These are phyloP conservation scores for Entelurus aequoreus DNA, from an alignment of 2,113 vertebrate species.

Conservation along the genomic window DNA sequence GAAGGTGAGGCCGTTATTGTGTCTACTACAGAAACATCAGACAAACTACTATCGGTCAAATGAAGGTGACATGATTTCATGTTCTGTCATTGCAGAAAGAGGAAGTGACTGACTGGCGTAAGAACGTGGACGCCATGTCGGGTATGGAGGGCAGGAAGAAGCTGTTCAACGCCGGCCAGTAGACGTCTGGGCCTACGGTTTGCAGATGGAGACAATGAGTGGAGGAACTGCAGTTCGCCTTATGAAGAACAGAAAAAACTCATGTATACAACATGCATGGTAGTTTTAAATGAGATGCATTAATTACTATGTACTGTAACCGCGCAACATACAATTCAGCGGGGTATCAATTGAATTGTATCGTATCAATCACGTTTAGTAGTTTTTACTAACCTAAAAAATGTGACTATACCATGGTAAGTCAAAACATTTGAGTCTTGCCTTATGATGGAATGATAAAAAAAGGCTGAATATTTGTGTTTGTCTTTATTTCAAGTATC, in stretches of 20 bases:
- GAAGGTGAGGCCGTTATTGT: constrained; percentile 51
- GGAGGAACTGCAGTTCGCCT: constrained; percentile 14
- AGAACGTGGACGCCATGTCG: constrained; percentile 77
- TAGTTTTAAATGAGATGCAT: constrained; percentile 13
- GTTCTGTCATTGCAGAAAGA: constrained; percentile 50
- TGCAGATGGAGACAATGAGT: constrained; percentile 6
- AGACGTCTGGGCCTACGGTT: constrained; percentile 10
- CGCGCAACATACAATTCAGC: constrained; percentile 13
- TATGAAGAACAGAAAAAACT: background rate
- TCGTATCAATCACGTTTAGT: background rate
- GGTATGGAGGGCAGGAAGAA: constrained; percentile 79
- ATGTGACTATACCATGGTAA: no score
- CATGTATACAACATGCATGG: background rate
- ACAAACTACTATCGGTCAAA: background rate
- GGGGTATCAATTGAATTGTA: constrained; percentile 22
- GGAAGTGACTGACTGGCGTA: constrained; percentile 76
- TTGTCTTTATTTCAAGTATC: no score
- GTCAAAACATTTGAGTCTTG: no score
- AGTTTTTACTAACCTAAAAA: no score
- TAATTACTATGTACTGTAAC: background rate
- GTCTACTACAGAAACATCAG: background rate
- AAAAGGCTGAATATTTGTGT: no score
- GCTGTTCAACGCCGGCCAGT: constrained; percentile 66
- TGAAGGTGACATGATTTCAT: background rate
- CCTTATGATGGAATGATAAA: no score